These are phyloP conservation scores for Pedetes capensis DNA, from an alignment of 2,113 vertebrate genomes.

Conservation along the genomic window DNA sequence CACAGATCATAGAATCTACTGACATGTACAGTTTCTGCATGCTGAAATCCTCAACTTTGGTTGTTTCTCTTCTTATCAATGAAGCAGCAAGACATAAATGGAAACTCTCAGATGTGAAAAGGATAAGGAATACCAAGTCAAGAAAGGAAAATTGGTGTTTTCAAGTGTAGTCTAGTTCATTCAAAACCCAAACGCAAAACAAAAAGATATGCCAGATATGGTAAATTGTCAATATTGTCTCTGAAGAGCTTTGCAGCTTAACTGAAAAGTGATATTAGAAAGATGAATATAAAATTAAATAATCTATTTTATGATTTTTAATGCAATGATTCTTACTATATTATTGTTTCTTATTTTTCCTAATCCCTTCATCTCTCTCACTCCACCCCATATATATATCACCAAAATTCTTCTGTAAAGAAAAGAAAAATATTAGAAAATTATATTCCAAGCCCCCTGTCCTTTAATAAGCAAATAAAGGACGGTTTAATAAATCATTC, in stretches of 20 bases:
- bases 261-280: not conserved
- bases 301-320: not conserved
- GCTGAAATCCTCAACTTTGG: constrained; percentile 25
- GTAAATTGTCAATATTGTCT: not conserved
- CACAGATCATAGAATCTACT: not conserved
- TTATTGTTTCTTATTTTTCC: not conserved
- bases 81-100: constrained; percentile 31
- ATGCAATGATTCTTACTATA: not conserved
- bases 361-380: too few relatives aligned
- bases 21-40: constrained; percentile 25
- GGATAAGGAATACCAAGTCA: not conserved
- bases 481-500: not conserved
- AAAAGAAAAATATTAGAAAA: not conserved
- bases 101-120: not conserved
- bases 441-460: not conserved
- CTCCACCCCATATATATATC: not conserved
- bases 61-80: not conserved
- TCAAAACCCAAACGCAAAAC: constrained; percentile 12
- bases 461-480: not conserved
- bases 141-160: not conserved
- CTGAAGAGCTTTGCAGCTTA: not conserved
- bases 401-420: constrained; percentile 13
- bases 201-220: not conserved
- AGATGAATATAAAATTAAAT: constrained; percentile 4
- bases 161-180: not conserved